These are phyloP conservation scores for Serilophus lunatus DNA, from an alignment of 2,113 vertebrate genomes.

Conservation along the genomic window DNA sequence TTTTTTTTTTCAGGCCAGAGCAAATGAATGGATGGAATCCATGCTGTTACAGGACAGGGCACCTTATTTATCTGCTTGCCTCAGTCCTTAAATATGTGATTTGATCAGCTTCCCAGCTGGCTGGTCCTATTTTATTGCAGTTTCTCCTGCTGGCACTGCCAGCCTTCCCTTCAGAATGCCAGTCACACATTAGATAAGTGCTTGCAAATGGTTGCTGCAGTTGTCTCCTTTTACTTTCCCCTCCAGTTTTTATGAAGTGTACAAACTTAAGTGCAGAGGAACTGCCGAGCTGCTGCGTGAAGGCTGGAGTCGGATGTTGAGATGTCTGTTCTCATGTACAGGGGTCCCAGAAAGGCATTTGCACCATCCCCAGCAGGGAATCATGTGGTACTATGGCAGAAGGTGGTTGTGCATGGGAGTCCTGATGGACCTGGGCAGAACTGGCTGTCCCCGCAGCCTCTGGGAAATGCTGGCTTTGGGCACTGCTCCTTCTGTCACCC, in stretches of 20 bases:
- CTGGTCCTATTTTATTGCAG: neutral
- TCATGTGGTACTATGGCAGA: accelerated
- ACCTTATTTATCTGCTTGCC: neutral
- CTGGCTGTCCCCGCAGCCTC: neutral
- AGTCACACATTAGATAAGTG: neutral
- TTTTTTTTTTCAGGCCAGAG: neutral
- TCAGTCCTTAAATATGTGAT: neutral
- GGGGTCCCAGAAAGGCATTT: neutral
- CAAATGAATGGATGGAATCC: neutral
- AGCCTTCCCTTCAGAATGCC: neutral
- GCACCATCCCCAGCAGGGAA: accelerated
- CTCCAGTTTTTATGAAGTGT: neutral
- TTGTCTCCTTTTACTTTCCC: neutral
- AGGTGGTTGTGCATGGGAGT: accelerated
- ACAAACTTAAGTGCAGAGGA: neutral
- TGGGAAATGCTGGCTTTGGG: neutral
- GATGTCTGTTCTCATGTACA: neutral
- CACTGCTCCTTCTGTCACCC: accelerated
- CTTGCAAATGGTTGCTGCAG: neutral
- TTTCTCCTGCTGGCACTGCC: neutral
- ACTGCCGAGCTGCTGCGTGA: neutral
- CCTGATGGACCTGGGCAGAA: accelerated
- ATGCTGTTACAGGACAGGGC: neutral
- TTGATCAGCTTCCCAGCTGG: neutral
- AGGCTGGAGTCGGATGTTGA: neutral